These are phyloP conservation scores for Hirtodrosophila trivittata DNA, from an alignment of 2,888 invertebrate species.

Conservation along the genomic window DNA sequence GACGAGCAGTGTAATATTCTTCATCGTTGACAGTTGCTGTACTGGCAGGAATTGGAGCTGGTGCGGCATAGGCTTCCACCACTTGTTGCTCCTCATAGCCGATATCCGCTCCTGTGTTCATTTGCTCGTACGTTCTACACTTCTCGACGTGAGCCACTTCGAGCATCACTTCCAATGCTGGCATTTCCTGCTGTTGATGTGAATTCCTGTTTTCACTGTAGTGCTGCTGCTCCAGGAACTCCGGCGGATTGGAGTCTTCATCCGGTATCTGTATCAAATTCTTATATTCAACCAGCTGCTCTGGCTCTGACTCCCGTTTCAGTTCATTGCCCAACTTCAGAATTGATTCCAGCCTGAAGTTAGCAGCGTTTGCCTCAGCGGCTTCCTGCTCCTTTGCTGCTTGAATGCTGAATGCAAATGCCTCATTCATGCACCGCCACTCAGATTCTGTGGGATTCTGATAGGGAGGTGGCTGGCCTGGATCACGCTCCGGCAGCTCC, in stretches of 20 bases:
- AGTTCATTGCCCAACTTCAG: constrained; percentile 16
- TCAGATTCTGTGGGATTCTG: constrained; percentile 47
- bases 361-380: neutral
- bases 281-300: neutral
- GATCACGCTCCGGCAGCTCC: constrained; percentile 42
- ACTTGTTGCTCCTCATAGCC: constrained; percentile 27
- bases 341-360: constrained; percentile 36
- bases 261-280: neutral
- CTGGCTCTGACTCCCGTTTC: neutral
- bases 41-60: neutral
- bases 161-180: constrained; percentile 57
- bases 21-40: constrained; percentile 11
- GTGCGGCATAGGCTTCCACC: neutral
- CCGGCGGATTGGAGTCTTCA: neutral
- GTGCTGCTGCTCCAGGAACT: neutral
- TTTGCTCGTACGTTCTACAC: constrained; percentile 60
- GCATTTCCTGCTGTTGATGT: constrained; percentile 41
- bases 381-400: neutral
- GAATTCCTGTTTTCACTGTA: constrained; percentile 23
- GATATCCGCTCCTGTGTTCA: constrained; percentile 32
- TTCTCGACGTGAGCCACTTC: constrained; percentile 71
- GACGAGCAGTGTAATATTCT: constrained; percentile 47
- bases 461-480: constrained; percentile 15
- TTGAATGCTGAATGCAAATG: neutral
- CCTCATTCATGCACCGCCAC: constrained; percentile 55